A percentile compares a stretch with the other conserved stretches of the same genome.
These are phyloP conservation scores for Poecilobothrus nobilitatus DNA, from an alignment of 2,888 invertebrate genomes.

Conservation along the genomic window DNA sequence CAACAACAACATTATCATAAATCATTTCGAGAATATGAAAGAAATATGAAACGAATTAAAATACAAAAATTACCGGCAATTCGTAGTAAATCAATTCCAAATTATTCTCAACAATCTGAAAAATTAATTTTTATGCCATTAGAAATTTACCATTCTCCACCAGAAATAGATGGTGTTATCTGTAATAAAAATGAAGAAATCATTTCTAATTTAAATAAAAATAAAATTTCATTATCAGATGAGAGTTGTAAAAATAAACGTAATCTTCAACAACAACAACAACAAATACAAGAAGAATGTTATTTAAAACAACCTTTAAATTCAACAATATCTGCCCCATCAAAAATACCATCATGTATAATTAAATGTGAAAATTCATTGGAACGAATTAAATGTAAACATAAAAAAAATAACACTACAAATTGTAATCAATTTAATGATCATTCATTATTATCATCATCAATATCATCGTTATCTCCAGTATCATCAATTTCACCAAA, in stretches of 20 bases:
- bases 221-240: background rate
- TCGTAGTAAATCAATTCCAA: background rate
- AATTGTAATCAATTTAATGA: background rate
- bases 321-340: background rate
- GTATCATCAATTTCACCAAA: background rate
- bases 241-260: background rate
- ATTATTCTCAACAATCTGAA: background rate
- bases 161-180: background rate
- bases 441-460: background rate
- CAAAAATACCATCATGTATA: background rate
- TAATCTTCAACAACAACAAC: background rate
- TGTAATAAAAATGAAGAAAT: background rate
- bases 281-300: background rate
- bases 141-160: background rate
- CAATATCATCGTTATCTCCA: background rate
- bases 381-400: background rate
- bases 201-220: background rate
- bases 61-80: background rate
- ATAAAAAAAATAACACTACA: background rate
- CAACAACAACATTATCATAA: background rate
- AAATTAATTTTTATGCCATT: background rate
- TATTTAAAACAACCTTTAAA: background rate
- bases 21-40: background rate
- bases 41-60: background rate
- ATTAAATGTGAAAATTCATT: constrained; percentile 1